These are phyloP conservation scores for Lithobates pipiens DNA, from an alignment of 2,797 vertebrate species.

Conservation along the genomic window DNA sequence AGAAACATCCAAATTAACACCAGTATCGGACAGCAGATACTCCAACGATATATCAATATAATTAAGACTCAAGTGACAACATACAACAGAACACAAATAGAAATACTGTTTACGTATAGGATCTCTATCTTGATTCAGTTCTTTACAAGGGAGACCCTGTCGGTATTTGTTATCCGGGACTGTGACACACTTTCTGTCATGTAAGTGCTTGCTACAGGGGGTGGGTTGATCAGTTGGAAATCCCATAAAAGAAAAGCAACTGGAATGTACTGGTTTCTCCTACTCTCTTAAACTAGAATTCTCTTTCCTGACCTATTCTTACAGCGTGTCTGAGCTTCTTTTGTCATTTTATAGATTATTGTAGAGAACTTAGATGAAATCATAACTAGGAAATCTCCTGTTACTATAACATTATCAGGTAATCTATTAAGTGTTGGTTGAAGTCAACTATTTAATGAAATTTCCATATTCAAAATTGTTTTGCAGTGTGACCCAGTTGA, in stretches of 20 bases:
- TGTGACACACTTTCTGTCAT: slow-evolving; percentile 39
- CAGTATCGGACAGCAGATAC: slow-evolving; percentile 14
- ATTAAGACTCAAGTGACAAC: not conserved
- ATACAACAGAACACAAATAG: not conserved
- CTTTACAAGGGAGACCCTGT: slow-evolving; percentile 20
- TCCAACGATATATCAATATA: slow-evolving; percentile 52
- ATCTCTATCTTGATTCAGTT: slow-evolving; percentile 17
- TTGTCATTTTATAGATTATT: too few relatives aligned
- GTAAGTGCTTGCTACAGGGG: slow-evolving; percentile 54
- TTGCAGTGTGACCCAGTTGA: slow-evolving; percentile 53
- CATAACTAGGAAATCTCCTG: too few relatives aligned
- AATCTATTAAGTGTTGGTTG: not conserved
- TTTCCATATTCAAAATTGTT: not conserved
- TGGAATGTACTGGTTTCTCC: not conserved
- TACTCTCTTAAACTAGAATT: not conserved
- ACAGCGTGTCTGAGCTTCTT: too few relatives aligned
- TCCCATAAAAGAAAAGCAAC: not conserved
- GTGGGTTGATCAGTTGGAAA: not conserved
- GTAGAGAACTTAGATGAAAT: too few relatives aligned
- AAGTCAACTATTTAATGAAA: not conserved
- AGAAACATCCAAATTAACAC: not conserved
- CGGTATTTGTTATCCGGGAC: slow-evolving; percentile 18
- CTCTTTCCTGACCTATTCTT: not conserved
- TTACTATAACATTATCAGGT: not conserved
- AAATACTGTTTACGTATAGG: slow-evolving; percentile 29